Base-by-base conservation (phyloP, 1,140 invertebrate species). In the Lutraria rhynchaena region DNA sequence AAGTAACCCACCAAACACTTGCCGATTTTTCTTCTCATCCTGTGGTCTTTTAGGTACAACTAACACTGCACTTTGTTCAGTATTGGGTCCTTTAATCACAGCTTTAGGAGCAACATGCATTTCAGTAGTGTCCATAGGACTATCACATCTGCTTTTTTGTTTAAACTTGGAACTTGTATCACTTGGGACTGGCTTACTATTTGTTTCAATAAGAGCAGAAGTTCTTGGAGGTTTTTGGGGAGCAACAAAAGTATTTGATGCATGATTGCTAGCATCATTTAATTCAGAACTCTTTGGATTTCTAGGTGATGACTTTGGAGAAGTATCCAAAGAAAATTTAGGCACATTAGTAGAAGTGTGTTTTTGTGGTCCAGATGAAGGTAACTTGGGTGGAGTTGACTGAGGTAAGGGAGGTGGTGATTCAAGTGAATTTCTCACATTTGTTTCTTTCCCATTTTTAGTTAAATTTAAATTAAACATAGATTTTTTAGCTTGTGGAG, bases 321-420 rank as follows among this genome's bases (percentile, higher is more conserved):
- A 81, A n/a, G 15, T 44, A 19, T 53, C 57, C 15, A 41, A 17
- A 24, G 9, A 3, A 41, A 67, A 3, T 37, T 46, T 67, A 13
- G 53, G 11, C 11, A 17, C 13, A 17, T 74, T 57, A 13, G 51
- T 58, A 22, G 61, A n/a, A 4, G 60, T 17, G 15, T 19, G 31
- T 31, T 51, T 74, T 37, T 58, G 55, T n/a, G 78, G 44, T n/a
- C 51, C 24, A 24, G 69, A 73, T 24, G 11, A 29, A 51, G 67
- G 57, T 17, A 81, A 29, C 41, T 35, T 61, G 19, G 84, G 78
- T 35, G 81, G 81, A n/a, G 75, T 35, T 33, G 73, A 63, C 31
- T 44, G 33, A 11, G 86, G 82, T 51, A 84, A 75, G 11, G 82
- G 63, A n/a, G 83, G 82, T 7, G 82, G 75, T 19, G 75, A 75